A percentile compares a stretch with the other conserved stretches of the same genome.
Conservation (phyloP, 2,113 vertebrate species). For the Antigone vipio region DNA sequence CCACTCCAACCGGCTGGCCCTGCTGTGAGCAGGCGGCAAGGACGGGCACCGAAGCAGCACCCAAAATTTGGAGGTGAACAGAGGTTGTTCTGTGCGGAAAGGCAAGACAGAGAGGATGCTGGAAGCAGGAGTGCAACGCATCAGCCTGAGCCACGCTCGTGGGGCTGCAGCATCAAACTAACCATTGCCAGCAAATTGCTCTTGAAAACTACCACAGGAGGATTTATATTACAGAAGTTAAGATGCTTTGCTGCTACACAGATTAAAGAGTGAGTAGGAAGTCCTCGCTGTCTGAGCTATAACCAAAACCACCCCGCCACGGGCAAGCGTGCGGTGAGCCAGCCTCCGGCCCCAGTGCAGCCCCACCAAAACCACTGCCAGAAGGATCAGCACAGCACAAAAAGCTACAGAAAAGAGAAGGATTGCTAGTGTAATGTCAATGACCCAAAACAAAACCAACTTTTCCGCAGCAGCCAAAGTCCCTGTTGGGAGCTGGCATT, state of each 20-base stretch:
- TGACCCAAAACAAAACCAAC: background rate
- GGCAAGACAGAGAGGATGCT: background rate
- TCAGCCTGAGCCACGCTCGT: accelerated
- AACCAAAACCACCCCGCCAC: background rate
- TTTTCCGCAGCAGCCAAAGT: background rate
- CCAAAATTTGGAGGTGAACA: background rate
- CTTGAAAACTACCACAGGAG: background rate
- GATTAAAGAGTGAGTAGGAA: background rate
- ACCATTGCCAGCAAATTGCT: background rate
- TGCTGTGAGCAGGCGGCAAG: background rate
- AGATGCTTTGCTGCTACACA: background rate
- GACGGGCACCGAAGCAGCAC: background rate
- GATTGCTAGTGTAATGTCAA: background rate
- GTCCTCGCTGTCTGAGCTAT: background rate
- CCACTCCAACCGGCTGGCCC: background rate
- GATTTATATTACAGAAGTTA: background rate
- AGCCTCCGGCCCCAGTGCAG: background rate
- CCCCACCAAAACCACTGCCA: background rate
- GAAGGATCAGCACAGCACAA: background rate
- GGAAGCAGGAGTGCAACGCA: background rate
- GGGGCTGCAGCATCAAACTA: background rate
- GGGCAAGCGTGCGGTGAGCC: accelerated
- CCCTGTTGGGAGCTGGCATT: background rate
- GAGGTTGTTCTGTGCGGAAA: accelerated
- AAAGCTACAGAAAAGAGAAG: background rate